Evolutionary conservation across 2,797 vertebrate genomes (phyloP).

Genomic region (Antennarius maculatus): DNA sequence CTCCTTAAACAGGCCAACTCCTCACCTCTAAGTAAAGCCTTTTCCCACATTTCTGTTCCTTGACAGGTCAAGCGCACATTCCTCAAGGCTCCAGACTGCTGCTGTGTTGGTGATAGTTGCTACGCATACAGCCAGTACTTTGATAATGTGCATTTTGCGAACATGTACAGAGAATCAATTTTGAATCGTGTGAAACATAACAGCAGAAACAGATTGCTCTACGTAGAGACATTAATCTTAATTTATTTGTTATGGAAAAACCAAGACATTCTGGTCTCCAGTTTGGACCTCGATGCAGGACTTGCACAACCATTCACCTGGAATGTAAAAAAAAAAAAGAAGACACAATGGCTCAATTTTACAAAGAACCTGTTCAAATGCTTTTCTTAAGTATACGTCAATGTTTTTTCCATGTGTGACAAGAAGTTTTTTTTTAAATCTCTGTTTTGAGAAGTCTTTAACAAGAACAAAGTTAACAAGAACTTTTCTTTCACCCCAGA

Average conservation of each 20-base stretch:
- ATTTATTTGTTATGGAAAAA: background rate
- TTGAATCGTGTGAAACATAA: background rate
- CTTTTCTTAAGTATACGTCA: background rate
- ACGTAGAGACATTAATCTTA: too few species aligned
- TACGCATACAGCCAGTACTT: background rate
- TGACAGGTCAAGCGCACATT: constrained; percentile 40
- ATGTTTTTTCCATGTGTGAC: background rate
- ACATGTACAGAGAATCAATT: background rate
- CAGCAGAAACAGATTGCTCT: background rate
- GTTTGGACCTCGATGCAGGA: background rate
- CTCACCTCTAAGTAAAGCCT: constrained; percentile 22
- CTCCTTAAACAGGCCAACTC: constrained; percentile 13
- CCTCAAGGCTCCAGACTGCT: constrained; percentile 19
- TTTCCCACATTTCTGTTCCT: constrained; percentile 26
- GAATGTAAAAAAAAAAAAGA: background rate
- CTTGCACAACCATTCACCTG: background rate
- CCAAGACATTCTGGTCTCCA: background rate
- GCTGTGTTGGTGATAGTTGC: constrained; percentile 10
- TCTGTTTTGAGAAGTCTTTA: background rate
- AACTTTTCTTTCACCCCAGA: constrained; percentile 35
- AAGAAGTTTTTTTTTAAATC: background rate
- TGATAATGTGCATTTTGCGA: background rate
- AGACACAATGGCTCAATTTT: background rate
- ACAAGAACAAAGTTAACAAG: too few species aligned
- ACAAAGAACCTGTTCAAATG: background rate